phyloP scores from a whole-genome alignment of 2,113 vertebrate species.

The Notothenia rossii region DNA sequence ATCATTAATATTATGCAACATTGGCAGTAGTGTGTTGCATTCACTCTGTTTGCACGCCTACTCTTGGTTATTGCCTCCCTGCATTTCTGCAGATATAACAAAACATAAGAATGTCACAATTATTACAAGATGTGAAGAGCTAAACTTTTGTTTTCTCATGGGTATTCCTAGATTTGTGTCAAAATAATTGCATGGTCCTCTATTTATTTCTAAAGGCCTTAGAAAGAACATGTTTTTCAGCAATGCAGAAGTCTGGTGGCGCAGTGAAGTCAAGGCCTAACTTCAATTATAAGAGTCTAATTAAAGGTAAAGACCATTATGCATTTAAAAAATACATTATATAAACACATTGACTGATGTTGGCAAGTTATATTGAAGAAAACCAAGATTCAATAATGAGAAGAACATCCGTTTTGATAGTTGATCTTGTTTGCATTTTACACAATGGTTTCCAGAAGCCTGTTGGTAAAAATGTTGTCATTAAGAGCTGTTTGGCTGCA shows the following conservation, averaged over 20 bases:
- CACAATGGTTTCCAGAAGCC: not conserved
- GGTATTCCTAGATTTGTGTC: not conserved
- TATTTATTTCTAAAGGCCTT: too few relatives aligned
- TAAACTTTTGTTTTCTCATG: not conserved
- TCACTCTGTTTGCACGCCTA: not conserved
- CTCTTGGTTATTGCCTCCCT: not conserved
- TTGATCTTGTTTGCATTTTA: not conserved
- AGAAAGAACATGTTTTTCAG: too few relatives aligned
- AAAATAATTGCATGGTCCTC: not conserved
- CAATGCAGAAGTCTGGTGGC: too few relatives aligned
- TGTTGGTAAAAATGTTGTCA: conserved; percentile 10
- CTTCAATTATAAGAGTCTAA: too few relatives aligned
- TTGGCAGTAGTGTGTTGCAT: conserved; percentile 11
- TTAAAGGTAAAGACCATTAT: not conserved
- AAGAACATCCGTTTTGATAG: not conserved
- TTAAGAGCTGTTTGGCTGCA: conserved; percentile 15
- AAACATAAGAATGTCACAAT: not conserved
- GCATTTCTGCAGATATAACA: not conserved
- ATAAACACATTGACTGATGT: too few relatives aligned
- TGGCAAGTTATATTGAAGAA: too few relatives aligned
- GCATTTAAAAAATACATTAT: not conserved
- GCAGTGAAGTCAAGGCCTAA: too few relatives aligned
- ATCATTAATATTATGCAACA: conserved; percentile 26
- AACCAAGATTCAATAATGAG: too few relatives aligned
- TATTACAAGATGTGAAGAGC: not conserved